These are phyloP conservation scores for Gulo gulo DNA, from an alignment of 2,113 vertebrate genomes.

Conservation along the genomic window DNA sequence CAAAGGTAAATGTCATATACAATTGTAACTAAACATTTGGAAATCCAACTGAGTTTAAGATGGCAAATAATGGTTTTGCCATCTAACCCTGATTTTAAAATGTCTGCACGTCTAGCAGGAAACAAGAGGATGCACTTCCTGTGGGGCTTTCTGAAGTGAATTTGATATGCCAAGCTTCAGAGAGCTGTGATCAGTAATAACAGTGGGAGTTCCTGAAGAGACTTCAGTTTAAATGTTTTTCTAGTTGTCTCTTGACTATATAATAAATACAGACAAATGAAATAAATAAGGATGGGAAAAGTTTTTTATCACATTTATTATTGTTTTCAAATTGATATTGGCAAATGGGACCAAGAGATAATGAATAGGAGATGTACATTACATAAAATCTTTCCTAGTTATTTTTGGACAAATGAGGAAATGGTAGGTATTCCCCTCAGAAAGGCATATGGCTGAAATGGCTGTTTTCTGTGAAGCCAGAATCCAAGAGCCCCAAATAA, in stretches of 20 bases:
- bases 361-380: not conserved
- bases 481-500: not conserved
- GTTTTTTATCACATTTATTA: not conserved
- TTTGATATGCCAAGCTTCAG: not conserved
- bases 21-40: not conserved
- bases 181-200: not conserved
- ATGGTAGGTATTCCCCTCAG: not conserved
- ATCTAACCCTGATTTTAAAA: not conserved
- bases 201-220: not conserved
- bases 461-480: slow-evolving; percentile 4
- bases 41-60: not conserved
- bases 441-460: not conserved
- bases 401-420: not conserved
- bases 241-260: not conserved
- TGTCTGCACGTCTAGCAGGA: not conserved
- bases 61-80: not conserved
- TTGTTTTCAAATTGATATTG: not conserved
- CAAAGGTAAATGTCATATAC: not conserved
- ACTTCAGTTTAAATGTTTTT: not conserved
- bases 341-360: not conserved
- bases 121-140: not conserved
- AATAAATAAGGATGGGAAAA: not conserved
- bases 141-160: not conserved
- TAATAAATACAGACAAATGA: not conserved
- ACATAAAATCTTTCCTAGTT: not conserved